These are phyloP conservation scores for Vimba vimba DNA, from an alignment of 2,113 vertebrate species.

Conservation along the genomic window DNA sequence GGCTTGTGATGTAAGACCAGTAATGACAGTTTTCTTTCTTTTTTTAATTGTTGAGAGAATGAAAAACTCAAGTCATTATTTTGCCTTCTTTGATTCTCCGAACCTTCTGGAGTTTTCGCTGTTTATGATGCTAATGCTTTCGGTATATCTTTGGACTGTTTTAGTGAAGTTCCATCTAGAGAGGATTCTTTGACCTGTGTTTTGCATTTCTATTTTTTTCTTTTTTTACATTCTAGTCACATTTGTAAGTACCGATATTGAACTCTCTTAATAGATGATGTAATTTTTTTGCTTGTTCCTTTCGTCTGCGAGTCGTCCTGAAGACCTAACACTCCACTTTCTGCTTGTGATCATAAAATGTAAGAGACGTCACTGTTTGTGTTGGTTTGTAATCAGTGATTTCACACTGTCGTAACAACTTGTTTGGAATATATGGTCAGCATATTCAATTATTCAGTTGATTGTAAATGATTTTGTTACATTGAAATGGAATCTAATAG, in stretches of 20 bases:
- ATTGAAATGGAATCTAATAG: background rate
- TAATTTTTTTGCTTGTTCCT: constrained; percentile 1
- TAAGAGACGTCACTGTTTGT: constrained; percentile 31
- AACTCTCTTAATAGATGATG: constrained; percentile 16
- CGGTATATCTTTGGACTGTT: background rate
- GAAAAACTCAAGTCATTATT: constrained; percentile 4
- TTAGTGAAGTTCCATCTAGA: constrained; percentile 20
- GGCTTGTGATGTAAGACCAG: background rate
- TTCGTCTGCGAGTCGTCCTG: background rate
- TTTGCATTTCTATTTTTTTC: background rate
- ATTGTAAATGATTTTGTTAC: background rate
- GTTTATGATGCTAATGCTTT: constrained; percentile 33
- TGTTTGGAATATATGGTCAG: constrained; percentile 34
- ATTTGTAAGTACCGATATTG: constrained; percentile 22
- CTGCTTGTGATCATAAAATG: constrained; percentile 27
- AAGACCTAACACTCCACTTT: background rate
- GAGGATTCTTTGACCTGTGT: background rate
- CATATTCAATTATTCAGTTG: constrained; percentile 6
- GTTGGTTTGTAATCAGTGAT: constrained; percentile 8
- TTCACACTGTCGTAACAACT: constrained; percentile 32
- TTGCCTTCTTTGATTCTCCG: background rate
- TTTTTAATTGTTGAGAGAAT: background rate
- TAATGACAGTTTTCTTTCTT: constrained; percentile 29
- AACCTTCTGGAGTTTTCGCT: background rate
- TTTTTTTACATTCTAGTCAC: constrained; percentile 22